Percentiles rank a stretch among this genome's conserved stretches.
Conservation (phyloP, 2,113 vertebrate species). For the Dicentrarchus labrax region DNA sequence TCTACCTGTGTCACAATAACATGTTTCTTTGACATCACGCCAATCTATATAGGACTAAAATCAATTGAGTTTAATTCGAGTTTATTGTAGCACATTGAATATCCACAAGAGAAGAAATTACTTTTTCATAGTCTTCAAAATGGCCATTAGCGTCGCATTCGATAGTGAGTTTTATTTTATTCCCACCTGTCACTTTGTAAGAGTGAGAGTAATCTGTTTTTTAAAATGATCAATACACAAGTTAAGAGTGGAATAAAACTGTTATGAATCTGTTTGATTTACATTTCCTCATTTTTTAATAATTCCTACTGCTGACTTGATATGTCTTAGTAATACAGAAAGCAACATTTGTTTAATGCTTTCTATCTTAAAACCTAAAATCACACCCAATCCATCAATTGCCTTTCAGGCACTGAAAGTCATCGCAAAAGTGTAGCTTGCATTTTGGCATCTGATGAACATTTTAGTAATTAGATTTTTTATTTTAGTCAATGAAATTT, state of each 20-base stretch:
- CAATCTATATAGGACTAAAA: neutral
- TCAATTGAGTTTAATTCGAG: slow-evolving; percentile 23
- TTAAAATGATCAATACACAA: neutral
- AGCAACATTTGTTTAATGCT: slow-evolving; percentile 6
- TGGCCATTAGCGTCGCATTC: neutral
- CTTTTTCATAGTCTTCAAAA: neutral
- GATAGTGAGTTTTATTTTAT: neutral
- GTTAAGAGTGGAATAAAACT: neutral
- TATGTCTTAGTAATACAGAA: neutral
- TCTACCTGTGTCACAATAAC: slow-evolving; percentile 9
- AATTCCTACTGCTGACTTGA: slow-evolving; percentile 3
- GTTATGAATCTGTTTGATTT: neutral
- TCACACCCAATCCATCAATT: neutral
- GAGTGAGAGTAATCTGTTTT: neutral
- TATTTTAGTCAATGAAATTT: too few relatives aligned
- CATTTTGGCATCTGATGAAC: neutral
- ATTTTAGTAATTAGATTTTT: too few relatives aligned
- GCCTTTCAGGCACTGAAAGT: neutral
- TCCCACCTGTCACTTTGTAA: neutral
- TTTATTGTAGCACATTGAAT: neutral
- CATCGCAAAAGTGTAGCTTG: neutral
- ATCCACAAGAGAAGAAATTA: neutral
- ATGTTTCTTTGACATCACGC: slow-evolving; percentile 15
- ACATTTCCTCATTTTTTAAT: slow-evolving; percentile 18
- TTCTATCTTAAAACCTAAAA: neutral